These are phyloP conservation scores for Xestia ashworthii DNA, from an alignment of 2,888 invertebrate species.

Conservation along the genomic window DNA sequence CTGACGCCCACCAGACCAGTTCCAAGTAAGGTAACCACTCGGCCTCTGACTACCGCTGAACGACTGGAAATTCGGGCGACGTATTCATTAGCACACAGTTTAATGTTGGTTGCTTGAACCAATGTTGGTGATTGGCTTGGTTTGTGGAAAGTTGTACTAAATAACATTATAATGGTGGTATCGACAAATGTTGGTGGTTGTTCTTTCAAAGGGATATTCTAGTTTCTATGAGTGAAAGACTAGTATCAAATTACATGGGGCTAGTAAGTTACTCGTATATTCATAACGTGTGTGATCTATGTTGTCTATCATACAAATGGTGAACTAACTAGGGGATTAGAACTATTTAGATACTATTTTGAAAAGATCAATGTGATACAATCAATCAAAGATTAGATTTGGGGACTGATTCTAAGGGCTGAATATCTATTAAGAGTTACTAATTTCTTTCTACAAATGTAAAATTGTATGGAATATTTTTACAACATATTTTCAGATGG, in stretches of 20 bases:
- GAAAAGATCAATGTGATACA: neutral
- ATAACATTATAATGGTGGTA: slow-evolving; percentile 2
- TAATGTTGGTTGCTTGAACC: neutral
- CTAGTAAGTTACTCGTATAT: slow-evolving; percentile 24
- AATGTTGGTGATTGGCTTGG: slow-evolving; percentile 26
- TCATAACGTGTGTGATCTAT: slow-evolving; percentile 43
- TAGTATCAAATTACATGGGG: slow-evolving; percentile 36
- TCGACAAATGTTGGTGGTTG: slow-evolving; percentile 21
- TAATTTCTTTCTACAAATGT: slow-evolving; percentile 18
- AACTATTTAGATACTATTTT: slow-evolving; percentile 22
- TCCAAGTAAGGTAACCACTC: slow-evolving; percentile 97
- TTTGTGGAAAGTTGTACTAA: neutral
- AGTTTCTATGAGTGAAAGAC: slow-evolving; percentile 38
- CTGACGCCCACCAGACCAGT: slow-evolving; percentile 98
- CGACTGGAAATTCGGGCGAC: slow-evolving; percentile 92
- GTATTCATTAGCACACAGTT: slow-evolving; percentile 35
- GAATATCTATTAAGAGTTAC: slow-evolving; percentile 8
- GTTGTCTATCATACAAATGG: slow-evolving; percentile 41
- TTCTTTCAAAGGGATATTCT: slow-evolving; percentile 26
- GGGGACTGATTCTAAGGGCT: slow-evolving; percentile 13
- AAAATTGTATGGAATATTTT: slow-evolving; percentile 5
- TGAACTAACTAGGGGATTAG: slow-evolving; percentile 44
- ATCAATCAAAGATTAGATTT: slow-evolving; percentile 5
- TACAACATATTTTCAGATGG: slow-evolving; percentile 15
- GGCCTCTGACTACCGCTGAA: slow-evolving; percentile 98